Conservation (phyloP, 1,140 invertebrate species). For the Anastrepha obliqua region DNA sequence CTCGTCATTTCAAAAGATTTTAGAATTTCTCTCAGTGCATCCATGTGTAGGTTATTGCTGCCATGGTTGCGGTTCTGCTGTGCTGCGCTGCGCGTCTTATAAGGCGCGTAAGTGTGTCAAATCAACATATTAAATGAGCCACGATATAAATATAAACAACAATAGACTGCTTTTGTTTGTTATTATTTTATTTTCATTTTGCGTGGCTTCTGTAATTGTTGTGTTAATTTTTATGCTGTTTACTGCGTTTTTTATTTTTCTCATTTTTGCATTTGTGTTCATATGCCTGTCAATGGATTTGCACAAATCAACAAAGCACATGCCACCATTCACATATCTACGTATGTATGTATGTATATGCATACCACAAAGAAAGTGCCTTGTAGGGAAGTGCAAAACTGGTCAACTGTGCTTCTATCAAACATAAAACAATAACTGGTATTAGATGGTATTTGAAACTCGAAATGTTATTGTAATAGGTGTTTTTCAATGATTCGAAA, state of each 20-base stretch:
- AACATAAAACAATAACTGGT: no score
- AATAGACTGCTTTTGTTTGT: constrained; percentile 37
- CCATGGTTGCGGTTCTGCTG: neutral
- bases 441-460: no score
- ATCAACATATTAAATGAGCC: constrained; percentile 46
- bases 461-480: no score
- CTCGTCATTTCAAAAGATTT: no score
- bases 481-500: no score
- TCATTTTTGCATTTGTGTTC: neutral
- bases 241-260: neutral
- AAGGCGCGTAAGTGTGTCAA: constrained; percentile 38
- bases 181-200: neutral
- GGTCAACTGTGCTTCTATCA: no score
- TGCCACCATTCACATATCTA: neutral
- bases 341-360: neutral
- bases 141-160: constrained; percentile 36
- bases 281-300: neutral
- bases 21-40: no score
- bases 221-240: constrained; percentile 9
- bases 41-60: neutral
- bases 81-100: constrained; percentile 23
- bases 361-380: no score
- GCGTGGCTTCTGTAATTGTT: neutral
- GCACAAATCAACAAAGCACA: constrained; percentile 18
- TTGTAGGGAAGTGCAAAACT: no score